A percentile compares a stretch with the other conserved stretches of the same genome.
phyloP scores from a whole-genome alignment of 2,888 invertebrate species.

The Coleophora deauratella region DNA sequence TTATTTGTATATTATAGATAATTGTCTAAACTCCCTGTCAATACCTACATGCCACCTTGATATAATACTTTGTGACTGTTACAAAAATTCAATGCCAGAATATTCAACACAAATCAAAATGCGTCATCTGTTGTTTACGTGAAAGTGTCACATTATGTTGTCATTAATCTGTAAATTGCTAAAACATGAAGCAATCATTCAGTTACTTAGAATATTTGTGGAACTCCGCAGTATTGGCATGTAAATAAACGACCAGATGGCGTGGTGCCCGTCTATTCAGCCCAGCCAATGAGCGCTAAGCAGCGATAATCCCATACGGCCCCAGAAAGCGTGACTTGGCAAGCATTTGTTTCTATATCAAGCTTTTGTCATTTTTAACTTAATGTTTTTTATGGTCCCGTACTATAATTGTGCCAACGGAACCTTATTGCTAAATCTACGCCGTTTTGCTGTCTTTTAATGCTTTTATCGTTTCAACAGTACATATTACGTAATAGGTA shows the following conservation, averaged over 20 bases:
- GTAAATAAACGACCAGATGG: conserved; percentile 67
- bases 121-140: too few species aligned
- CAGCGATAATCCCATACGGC: conserved; percentile 63
- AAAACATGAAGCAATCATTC: not conserved
- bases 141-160: too few species aligned
- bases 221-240: conserved; percentile 38
- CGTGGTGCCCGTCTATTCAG: conserved; percentile 66
- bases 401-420: too few species aligned
- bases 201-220: not conserved
- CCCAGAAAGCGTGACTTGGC: conserved; percentile 53
- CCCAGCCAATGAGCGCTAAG: conserved; percentile 50
- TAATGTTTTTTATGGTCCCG: too few species aligned
- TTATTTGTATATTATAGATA: too few species aligned
- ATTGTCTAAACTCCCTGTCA: too few species aligned
- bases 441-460: not conserved
- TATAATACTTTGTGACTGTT: too few species aligned
- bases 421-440: too few species aligned
- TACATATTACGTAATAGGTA: conserved; percentile 2
- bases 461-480: not conserved
- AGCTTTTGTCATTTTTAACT: conserved; percentile 23
- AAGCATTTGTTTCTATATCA: conserved; percentile 45
- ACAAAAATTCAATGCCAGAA: too few species aligned
- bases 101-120: too few species aligned
- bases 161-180: too few species aligned
- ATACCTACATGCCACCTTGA: too few species aligned